Evolutionary conservation across 2,888 invertebrate species (phyloP).

Genomic region (Macrophya alboannulata): DNA sequence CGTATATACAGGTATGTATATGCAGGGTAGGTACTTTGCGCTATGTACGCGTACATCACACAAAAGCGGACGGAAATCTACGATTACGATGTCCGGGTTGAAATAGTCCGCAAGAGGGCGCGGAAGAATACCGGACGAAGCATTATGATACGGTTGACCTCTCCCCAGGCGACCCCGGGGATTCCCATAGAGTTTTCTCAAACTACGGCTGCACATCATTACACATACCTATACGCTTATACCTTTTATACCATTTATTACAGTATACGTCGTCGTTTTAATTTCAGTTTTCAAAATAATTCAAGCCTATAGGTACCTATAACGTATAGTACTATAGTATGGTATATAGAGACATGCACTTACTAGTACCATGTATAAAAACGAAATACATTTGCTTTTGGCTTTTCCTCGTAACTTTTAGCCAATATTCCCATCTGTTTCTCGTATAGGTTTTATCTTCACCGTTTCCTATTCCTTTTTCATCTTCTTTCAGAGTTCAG

Average conservation of each 20-base stretch:
- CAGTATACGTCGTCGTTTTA: not conserved
- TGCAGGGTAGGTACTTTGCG: not conserved
- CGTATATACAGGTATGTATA: not conserved
- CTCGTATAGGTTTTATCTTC: too few relatives aligned
- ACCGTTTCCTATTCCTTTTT: too few relatives aligned
- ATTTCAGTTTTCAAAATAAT: not conserved
- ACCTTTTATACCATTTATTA: not conserved
- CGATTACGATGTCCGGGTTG: slow-evolving; percentile 77
- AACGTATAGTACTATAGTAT: not conserved
- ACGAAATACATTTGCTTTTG: too few relatives aligned
- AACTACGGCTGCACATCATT: slow-evolving; percentile 19
- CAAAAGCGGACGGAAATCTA: slow-evolving; percentile 76
- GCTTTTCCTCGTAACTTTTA: too few relatives aligned
- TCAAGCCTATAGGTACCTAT: not conserved
- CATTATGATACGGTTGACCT: slow-evolving; percentile 78
- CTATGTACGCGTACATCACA: not conserved
- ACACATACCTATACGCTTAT: not conserved
- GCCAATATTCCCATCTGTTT: too few relatives aligned
- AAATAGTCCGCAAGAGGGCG: slow-evolving; percentile 69
- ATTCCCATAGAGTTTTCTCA: slow-evolving; percentile 37
- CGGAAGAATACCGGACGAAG: slow-evolving; percentile 75
- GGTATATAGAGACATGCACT: too few relatives aligned
- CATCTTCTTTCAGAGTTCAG: too few relatives aligned
- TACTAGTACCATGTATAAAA: too few relatives aligned
- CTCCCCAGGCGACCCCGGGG: not conserved